Evolutionary conservation across 2,888 invertebrate genomes (phyloP), one percentile per base, ranked within the genome.

Genomic region (Melipona bicolor): DNA sequence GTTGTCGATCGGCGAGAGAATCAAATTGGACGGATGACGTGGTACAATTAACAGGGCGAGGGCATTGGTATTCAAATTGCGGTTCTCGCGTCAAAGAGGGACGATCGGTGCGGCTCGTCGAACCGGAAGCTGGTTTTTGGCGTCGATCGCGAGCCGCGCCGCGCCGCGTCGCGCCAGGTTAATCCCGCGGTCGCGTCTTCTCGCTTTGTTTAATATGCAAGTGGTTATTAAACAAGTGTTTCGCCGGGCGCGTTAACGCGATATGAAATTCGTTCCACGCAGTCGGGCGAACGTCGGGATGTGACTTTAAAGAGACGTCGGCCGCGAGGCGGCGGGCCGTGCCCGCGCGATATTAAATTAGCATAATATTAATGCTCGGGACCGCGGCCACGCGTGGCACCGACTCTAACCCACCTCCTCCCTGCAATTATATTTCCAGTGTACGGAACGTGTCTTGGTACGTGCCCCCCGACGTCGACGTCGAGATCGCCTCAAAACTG

Each of bases 221-320:
- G 91, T 91, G 87, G 79, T 81, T 87, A 87, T 90, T 89, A 90
- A 92, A 91, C 91, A 88, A 91, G 90, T 90, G 89, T 92, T 87
- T 88, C 77, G 83, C 77, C 72, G 83, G 64, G 74, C 85, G 79
- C 87, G 89, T 91, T 89, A 91, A 91, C 91, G 88, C 85, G 89
- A 88, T 89, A 87, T 88, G 90, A 91, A 91, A 92, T 92, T 91
- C 89, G 90, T 91, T 86, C 87, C 74, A 75, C 82, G 62, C 61
- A 71, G 76, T 75, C 71, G 78, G 65, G 70, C 73, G 43, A 43
- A 43, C 67, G 67, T n/a, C 32, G 65, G 72, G 32, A 54, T 49
- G 73, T 56, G 76, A 65, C 67, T 75, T 62, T 78, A 79, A 84
- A 77, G 64, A 81, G 76, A 85, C 49, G 80, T 75, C 74, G 83